A percentile compares a stretch with the other conserved stretches of the same genome.
Conservation (phyloP, 2,797 vertebrate genomes). For the Setipinna tenuifilis region DNA sequence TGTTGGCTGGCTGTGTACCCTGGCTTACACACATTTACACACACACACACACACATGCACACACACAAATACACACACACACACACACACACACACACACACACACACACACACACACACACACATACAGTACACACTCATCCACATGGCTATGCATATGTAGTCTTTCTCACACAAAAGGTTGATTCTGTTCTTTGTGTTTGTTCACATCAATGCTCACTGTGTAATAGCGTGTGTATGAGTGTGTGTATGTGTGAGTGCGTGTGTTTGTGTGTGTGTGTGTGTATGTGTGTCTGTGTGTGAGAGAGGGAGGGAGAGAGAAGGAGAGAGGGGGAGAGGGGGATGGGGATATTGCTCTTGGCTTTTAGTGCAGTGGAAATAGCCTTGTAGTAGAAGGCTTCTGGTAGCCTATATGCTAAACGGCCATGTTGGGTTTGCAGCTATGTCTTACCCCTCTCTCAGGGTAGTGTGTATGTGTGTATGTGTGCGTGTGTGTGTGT, state of each 20-base stretch:
- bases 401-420: neutral
- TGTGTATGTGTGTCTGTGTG: constrained; percentile 27
- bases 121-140: constrained; percentile 1
- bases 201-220: constrained; percentile 24
- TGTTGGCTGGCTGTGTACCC: neutral
- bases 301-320: neutral
- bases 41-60: neutral
- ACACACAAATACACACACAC: constrained; percentile 17
- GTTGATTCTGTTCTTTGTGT: constrained; percentile 14
- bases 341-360: constrained; percentile 2
- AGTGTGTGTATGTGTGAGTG: constrained; percentile 28
- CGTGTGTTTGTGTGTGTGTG: constrained; percentile 30
- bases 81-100: neutral
- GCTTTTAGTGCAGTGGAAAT: constrained; percentile 15
- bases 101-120: constrained; percentile 15
- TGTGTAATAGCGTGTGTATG: constrained; percentile 33
- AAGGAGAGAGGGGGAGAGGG: neutral
- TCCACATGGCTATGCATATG: constrained; percentile 10
- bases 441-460: too few species aligned
- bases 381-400: neutral
- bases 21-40: neutral
- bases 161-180: neutral
- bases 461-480: too few species aligned
- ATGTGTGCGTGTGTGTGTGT: neutral
- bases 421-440: neutral